Evolutionary conservation across 92 coral and sea anemone genomes (phyloP).

Genomic region (Palythoa grandis): DNA sequence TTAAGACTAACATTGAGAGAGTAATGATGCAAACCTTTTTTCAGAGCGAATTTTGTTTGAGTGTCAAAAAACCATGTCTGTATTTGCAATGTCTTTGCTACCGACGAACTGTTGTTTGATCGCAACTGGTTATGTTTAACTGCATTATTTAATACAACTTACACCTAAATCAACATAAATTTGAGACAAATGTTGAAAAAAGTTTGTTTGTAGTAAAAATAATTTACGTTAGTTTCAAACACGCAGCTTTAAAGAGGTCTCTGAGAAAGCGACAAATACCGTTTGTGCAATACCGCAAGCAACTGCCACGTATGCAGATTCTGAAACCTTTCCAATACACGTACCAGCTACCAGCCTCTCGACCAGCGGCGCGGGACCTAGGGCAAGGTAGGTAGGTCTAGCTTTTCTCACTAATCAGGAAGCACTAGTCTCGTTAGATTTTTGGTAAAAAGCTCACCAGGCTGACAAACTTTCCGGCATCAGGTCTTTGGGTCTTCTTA

Average conservation of each 20-base stretch:
- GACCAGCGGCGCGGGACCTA: neutral
- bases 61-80: no score
- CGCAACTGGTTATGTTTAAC: no score
- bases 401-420: no score
- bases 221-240: neutral
- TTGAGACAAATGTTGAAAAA: no score
- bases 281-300: neutral
- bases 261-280: slow-evolving; percentile 3
- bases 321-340: neutral
- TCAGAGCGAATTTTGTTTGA: neutral
- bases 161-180: no score
- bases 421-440: no score
- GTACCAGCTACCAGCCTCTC: neutral
- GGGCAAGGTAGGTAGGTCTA: neutral
- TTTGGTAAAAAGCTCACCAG: no score
- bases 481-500: no score
- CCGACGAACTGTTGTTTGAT: no score
- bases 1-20: neutral
- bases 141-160: no score
- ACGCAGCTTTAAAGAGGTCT: neutral
- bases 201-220: neutral
- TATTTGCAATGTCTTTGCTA: neutral
- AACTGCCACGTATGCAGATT: slow-evolving; percentile 22
- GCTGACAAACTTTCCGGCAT: no score
- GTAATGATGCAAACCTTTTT: neutral